Evolutionary conservation across 1,140 invertebrate genomes (phyloP).

Genomic region (Pseudomyrmex gracilis): DNA sequence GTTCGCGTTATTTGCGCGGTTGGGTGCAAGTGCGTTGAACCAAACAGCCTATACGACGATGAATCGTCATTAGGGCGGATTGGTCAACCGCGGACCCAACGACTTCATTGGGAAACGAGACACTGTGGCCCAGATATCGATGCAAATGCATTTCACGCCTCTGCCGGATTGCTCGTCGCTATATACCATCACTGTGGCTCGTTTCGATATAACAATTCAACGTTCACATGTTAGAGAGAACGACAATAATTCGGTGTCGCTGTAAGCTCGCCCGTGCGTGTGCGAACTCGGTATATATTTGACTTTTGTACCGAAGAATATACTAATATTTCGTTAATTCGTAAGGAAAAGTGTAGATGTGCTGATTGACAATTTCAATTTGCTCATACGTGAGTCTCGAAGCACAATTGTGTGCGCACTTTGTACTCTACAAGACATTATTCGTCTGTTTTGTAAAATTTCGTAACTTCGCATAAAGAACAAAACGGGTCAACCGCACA

Average conservation of each 20-base stretch:
- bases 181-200: background rate
- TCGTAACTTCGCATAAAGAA: background rate
- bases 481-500: background rate
- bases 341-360: background rate
- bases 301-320: too few relatives aligned
- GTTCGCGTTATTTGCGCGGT: conserved; percentile 36
- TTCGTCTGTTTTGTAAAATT: background rate
- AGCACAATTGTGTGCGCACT: background rate
- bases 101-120: conserved; percentile 77
- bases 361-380: background rate
- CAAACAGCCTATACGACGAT: conserved; percentile 68
- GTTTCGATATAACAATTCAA: conserved; percentile 42
- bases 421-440: background rate
- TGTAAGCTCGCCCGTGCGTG: too few relatives aligned
- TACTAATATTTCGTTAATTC: too few relatives aligned
- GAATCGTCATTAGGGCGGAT: conserved; percentile 72
- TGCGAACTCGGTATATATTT: too few relatives aligned
- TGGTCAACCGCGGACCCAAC: conserved; percentile 58
- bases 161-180: conserved; percentile 31
- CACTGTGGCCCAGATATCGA: conserved; percentile 77
- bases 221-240: background rate
- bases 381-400: background rate
- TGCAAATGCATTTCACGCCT: conserved; percentile 71
- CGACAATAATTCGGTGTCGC: too few relatives aligned
- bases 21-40: conserved; percentile 74